Conservation (phyloP, 1,140 invertebrate genomes). For the Hestina assimilis region DNA sequence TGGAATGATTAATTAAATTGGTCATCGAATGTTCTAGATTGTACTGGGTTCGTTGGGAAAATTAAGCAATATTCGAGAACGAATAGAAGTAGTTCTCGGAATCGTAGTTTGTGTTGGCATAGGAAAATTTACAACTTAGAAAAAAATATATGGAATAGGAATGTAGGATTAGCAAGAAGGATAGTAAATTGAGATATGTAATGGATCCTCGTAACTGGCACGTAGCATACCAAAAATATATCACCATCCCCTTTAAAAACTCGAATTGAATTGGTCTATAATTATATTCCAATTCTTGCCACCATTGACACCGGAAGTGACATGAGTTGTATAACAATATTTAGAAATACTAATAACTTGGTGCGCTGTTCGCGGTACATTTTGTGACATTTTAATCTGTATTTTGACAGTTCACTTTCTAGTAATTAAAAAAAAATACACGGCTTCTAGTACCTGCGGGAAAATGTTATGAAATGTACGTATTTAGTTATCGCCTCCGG, state of each 20-base stretch:
- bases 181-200: too few species aligned
- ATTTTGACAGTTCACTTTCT: slow-evolving; percentile 35
- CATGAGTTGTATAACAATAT: not conserved
- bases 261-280: not conserved
- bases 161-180: too few species aligned
- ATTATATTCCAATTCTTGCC: not conserved
- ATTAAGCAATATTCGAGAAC: not conserved
- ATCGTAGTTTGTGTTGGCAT: not conserved
- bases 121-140: not conserved
- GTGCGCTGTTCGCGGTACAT: slow-evolving; percentile 23
- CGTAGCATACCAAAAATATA: not conserved
- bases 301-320: not conserved
- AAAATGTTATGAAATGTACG: slow-evolving; percentile 14
- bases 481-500: slow-evolving; percentile 24
- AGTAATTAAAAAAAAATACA: slow-evolving; percentile 23
- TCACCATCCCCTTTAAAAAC: not conserved
- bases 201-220: not conserved
- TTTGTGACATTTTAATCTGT: slow-evolving; percentile 31
- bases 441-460: slow-evolving; percentile 35
- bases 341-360: not conserved
- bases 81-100: not conserved
- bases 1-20: not conserved
- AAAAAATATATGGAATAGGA: too few species aligned
- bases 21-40: too few species aligned
- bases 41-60: not conserved